Evolutionary conservation across 2,113 vertebrate genomes (phyloP).

Genomic region (Thermophis baileyi): DNA sequence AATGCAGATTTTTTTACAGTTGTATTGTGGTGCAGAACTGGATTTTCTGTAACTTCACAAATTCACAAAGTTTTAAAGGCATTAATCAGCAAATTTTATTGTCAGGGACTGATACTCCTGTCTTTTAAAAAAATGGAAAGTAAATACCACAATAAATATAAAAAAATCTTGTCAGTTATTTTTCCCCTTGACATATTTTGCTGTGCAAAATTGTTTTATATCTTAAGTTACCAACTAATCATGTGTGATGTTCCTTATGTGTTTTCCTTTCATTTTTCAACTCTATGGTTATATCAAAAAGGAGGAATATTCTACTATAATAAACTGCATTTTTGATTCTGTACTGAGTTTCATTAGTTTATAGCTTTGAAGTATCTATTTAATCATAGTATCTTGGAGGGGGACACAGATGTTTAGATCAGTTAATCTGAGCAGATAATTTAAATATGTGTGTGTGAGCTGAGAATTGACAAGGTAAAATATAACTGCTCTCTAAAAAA

Average conservation of each 20-base stretch:
- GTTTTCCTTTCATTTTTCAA: slow-evolving; percentile 90
- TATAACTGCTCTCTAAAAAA: background rate
- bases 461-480: background rate
- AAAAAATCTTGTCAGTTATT: slow-evolving; percentile 93
- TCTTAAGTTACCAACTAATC: slow-evolving; percentile 94
- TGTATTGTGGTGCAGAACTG: slow-evolving; percentile 87
- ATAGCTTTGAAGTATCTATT: slow-evolving; percentile 53
- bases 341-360: slow-evolving; percentile 75
- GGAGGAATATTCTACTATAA: slow-evolving; percentile 85
- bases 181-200: slow-evolving; percentile 94
- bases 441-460: slow-evolving; percentile 7
- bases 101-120: slow-evolving; percentile 96
- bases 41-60: slow-evolving; percentile 85
- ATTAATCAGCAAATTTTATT: slow-evolving; percentile 97
- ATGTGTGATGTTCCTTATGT: slow-evolving; percentile 96
- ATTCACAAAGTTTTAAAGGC: slow-evolving; percentile 91
- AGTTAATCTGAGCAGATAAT: slow-evolving; percentile 7
- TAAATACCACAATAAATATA: slow-evolving; percentile 88
- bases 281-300: slow-evolving; percentile 83
- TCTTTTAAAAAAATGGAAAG: slow-evolving; percentile 88
- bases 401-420: slow-evolving; percentile 5
- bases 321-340: slow-evolving; percentile 83
- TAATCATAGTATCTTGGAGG: slow-evolving; percentile 19
- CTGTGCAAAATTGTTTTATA: slow-evolving; percentile 99
- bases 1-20: slow-evolving; percentile 87